Evolutionary conservation across 2,113 vertebrate species (phyloP), one percentile per base, ranked within the genome.

Genomic region (Malaclemys terrapin): DNA sequence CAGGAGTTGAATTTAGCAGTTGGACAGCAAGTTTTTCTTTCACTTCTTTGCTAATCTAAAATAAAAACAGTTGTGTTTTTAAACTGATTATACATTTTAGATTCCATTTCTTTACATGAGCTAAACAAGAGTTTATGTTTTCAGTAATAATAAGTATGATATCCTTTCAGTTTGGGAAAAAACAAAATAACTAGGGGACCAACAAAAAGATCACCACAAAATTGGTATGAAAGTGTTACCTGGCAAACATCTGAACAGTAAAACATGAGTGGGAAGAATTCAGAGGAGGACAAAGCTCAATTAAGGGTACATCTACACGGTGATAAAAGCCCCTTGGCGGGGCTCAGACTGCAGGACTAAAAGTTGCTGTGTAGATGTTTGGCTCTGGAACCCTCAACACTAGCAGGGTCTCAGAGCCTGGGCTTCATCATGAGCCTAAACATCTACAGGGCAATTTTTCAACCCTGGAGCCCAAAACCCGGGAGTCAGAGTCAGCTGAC

Each of bases 1-100:
- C 86, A 81, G 98, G 98, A 79, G 98, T 99, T 96, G 99, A 99
- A 27, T 47, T 80, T 47, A 80, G 31, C 35, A 99, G 98, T n/a
- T 99, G 97, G 1, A 97, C 85, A 95, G 47, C 42, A 88, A 99
- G 97, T 5, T 42, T 49, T 20, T 25, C 90, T 98, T 99, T 99
- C 78, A 99, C 97, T 12, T 98, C 97, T 17, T 94, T 92, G 72
- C 89, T 97, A 93, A 99, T 96, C 99, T 99, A 94, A 93, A 96
- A 97, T 62, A 17, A 95, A 97, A 85, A 54, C 8, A 72, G 25
- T 91, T 87, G 10, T 76, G 50, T 10, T 79, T 93, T 86, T 90
- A 92, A 94, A 94, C 5, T 69, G 16, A 20, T 84, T 9, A 86
- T 92, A 91, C 78, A 92, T 10, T 92, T 97, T 3, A 38, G 27